Evolutionary conservation across 92 coral and sea anemone species (phyloP).

Genomic region (Ricordea florida): DNA sequence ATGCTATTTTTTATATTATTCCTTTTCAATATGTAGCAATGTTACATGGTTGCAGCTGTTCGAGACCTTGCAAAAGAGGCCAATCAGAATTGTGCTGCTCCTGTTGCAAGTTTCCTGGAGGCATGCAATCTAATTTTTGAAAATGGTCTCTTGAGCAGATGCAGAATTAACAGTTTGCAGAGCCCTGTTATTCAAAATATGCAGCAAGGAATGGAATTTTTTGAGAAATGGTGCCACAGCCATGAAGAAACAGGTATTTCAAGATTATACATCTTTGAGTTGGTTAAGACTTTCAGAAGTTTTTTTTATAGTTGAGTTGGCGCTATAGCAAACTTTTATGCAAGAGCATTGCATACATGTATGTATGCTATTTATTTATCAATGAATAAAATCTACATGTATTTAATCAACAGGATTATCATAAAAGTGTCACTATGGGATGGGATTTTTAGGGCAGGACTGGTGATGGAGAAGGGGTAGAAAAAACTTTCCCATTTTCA

Average conservation of each 20-base stretch:
- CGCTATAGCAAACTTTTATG: too few species aligned
- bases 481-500: too few species aligned
- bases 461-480: too few species aligned
- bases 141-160: slow-evolving; percentile 34
- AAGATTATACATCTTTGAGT: too few species aligned
- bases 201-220: slow-evolving; percentile 31
- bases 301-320: too few species aligned
- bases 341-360: too few species aligned
- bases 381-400: too few species aligned
- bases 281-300: too few species aligned
- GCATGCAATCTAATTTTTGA: slow-evolving; percentile 51
- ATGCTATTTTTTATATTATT: not conserved
- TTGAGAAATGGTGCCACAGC: slow-evolving; percentile 42
- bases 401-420: too few species aligned
- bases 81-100: not conserved
- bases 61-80: slow-evolving; percentile 17
- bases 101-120: slow-evolving; percentile 19
- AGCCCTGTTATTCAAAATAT: slow-evolving; percentile 22
- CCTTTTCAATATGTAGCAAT: slow-evolving; percentile 19
- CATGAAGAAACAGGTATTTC: slow-evolving; percentile 24
- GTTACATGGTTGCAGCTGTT: slow-evolving; percentile 38
- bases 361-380: too few species aligned
- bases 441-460: too few species aligned
- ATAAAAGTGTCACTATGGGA: too few species aligned
- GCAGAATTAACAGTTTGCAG: slow-evolving; percentile 15